A percentile compares a stretch with the other conserved stretches of the same genome.
Evolutionary conservation across 2,113 vertebrate species (phyloP).

Genomic region (Oryzias woworae): DNA sequence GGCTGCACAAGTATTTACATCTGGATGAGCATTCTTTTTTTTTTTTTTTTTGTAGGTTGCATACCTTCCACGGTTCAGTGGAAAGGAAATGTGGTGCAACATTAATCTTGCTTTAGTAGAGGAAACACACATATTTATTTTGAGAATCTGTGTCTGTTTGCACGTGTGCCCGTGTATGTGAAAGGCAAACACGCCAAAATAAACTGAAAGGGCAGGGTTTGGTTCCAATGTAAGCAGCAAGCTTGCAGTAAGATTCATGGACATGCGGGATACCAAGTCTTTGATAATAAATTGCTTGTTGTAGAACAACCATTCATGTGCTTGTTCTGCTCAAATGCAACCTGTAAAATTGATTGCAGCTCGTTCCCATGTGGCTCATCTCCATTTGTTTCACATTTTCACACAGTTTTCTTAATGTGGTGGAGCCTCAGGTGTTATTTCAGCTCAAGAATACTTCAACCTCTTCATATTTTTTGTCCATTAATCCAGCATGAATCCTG

Average conservation of each 20-base stretch:
- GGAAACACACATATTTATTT: conserved; percentile 26
- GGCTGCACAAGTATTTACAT: neutral
- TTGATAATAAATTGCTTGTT: conserved; percentile 11
- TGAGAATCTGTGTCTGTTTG: conserved; percentile 22
- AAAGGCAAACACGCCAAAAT: conserved; percentile 31
- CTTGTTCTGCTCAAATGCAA: neutral
- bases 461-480: too few species aligned
- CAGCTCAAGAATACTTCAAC: neutral
- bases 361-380: neutral
- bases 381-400: neutral
- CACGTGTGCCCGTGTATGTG: conserved; percentile 38
- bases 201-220: conserved; percentile 29
- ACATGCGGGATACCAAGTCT: conserved; percentile 2
- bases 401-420: neutral
- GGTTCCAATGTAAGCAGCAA: conserved; percentile 38
- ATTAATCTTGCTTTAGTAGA: conserved; percentile 30
- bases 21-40: neutral
- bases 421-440: neutral
- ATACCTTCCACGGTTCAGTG: conserved; percentile 28
- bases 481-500: too few species aligned
- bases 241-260: conserved; percentile 8
- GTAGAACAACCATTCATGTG: conserved; percentile 3
- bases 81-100: conserved; percentile 9
- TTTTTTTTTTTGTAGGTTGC: conserved; percentile 2
- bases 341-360: conserved; percentile 1